Percentiles rank a stretch among this genome's conserved stretches.
Conservation (phyloP, 2,797 vertebrate genomes). For the Cryptoprocta ferox region DNA sequence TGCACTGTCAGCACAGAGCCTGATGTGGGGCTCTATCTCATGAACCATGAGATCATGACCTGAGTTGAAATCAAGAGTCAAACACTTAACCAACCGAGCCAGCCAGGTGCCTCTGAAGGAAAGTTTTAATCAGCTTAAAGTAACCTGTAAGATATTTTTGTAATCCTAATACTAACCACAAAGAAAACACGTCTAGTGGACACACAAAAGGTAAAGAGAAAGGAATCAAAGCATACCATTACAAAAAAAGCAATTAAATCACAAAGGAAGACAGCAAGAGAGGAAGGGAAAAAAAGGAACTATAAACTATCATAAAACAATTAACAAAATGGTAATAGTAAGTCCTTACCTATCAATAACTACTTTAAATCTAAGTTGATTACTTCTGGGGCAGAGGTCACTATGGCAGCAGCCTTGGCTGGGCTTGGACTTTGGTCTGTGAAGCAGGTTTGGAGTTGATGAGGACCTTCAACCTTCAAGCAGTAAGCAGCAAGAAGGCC, state of each 20-base stretch:
- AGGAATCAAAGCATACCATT: background rate
- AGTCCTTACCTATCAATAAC: background rate
- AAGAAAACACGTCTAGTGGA: background rate
- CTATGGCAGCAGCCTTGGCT: conserved; percentile 59
- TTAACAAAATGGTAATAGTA: background rate
- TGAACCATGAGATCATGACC: no score
- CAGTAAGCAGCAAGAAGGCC: conserved; percentile 89
- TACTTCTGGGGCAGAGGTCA: conserved; percentile 64
- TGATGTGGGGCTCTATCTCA: no score
- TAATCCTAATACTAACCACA: background rate
- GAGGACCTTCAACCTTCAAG: conserved; percentile 87
- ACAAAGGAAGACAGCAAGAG: background rate
- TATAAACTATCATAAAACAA: background rate
- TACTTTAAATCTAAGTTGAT: background rate
- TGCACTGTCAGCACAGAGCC: no score
- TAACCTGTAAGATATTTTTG: background rate
- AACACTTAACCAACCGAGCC: no score
- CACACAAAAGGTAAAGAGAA: background rate
- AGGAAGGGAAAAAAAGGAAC: background rate
- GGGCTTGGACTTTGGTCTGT: conserved; percentile 89
- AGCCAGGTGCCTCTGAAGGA: background rate
- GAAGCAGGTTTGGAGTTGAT: conserved; percentile 92
- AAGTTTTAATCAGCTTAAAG: background rate
- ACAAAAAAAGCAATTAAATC: background rate
- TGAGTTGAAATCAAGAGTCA: no score